Conservation (phyloP, 2,888 invertebrate genomes). For the Andrena hattorfiana region DNA sequence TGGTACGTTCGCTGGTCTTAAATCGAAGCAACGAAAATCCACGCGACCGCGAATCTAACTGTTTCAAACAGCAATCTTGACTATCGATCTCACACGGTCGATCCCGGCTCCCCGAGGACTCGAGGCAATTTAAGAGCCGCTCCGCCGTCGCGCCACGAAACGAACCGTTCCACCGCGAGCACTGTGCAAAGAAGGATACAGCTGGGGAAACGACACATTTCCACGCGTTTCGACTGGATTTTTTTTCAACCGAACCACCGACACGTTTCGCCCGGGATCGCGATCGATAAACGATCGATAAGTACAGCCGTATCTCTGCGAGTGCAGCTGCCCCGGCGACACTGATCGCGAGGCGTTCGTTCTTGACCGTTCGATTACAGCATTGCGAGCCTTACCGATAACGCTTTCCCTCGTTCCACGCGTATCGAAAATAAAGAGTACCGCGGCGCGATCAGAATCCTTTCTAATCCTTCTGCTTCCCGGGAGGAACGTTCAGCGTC, state of each 20-base stretch:
- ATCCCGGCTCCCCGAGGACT: too few species aligned
- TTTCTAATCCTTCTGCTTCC: not conserved
- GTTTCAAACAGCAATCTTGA: too few species aligned
- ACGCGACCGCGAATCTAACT: too few species aligned
- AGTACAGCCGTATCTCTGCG: not conserved
- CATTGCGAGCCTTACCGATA: conserved; percentile 35
- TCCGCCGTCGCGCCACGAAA: too few species aligned
- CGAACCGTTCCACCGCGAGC: too few species aligned
- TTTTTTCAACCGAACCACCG: not conserved
- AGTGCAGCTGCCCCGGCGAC: not conserved
- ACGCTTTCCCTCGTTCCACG: not conserved
- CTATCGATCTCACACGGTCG: too few species aligned
- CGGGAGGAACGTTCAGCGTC: not conserved
- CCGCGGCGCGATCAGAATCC: not conserved
- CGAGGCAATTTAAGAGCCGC: too few species aligned
- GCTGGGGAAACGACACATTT: too few species aligned
- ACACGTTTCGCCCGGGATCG: not conserved
- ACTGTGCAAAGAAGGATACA: not conserved
- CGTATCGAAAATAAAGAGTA: not conserved
- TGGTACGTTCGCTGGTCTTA: too few species aligned
- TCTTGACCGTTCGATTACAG: conserved; percentile 31
- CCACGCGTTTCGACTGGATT: not conserved
- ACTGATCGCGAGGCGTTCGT: conserved; percentile 18
- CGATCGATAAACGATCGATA: conserved; percentile 24
- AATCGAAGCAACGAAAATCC: too few species aligned